A percentile compares a stretch with the other conserved stretches of the same genome.
These are phyloP conservation scores for Hoplostethus atlanticus DNA, from an alignment of 2,797 vertebrate species.

Conservation along the genomic window DNA sequence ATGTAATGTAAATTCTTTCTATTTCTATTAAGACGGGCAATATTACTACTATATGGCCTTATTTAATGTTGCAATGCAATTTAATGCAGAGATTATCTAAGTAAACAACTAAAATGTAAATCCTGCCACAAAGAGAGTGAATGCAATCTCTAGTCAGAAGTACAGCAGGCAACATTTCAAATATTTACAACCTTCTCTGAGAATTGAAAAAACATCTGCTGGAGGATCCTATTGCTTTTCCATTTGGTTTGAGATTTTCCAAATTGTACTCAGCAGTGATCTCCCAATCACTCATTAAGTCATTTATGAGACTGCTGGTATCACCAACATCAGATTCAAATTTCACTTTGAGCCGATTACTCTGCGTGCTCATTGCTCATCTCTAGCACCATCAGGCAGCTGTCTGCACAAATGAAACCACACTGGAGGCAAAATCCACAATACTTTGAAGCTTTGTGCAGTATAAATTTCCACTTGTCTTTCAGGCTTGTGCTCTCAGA, in stretches of 20 bases:
- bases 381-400: slow-evolving; percentile 20
- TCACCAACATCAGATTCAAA: slow-evolving; percentile 32
- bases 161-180: slow-evolving; percentile 28
- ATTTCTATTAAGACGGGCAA: not conserved
- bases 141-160: slow-evolving; percentile 18
- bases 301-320: slow-evolving; percentile 46
- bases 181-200: slow-evolving; percentile 43
- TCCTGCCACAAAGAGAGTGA: slow-evolving; percentile 7
- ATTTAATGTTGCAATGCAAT: not conserved
- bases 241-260: slow-evolving; percentile 46
- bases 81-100: not conserved
- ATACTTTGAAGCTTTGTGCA: not conserved
- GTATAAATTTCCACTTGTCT: not conserved
- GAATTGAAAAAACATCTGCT: slow-evolving; percentile 58
- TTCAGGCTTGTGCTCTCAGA: not conserved
- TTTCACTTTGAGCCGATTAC: slow-evolving; percentile 13
- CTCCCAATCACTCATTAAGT: slow-evolving; percentile 39
- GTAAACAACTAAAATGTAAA: slow-evolving; percentile 10
- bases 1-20: not conserved
- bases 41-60: not conserved
- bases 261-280: slow-evolving; percentile 23
- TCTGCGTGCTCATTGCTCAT: slow-evolving; percentile 26
- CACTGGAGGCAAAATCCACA: not conserved
- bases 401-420: slow-evolving; percentile 26
- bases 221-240: slow-evolving; percentile 49